Base-by-base conservation (phyloP, 2,888 invertebrate genomes). In the Aleiodes testaceus region DNA sequence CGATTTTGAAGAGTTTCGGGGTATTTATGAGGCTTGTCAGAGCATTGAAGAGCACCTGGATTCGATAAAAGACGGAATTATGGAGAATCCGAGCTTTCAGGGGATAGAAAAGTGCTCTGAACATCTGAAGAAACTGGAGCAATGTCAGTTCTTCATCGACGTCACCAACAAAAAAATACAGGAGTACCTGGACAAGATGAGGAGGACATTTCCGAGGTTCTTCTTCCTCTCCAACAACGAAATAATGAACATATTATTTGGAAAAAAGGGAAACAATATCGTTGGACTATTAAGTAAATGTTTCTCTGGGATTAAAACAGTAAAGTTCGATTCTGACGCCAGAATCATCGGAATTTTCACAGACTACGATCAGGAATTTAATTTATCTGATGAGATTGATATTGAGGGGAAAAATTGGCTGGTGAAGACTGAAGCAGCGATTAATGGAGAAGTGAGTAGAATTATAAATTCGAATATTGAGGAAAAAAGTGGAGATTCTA, bases 191-290 rank as follows among this genome's bases (percentile, higher is more conserved):
- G 91, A 93, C 80, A 90, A 90, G 82, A 92, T 93, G 79, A 88
- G 92, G 72, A 84, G 92, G 11, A 91, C 88, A 79, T 94, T 94
- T 82, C 91, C 93, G 12, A 91, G 94, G 77, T 92, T 95, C 81
- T 94, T 93, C 87, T 94, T 94, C 80, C 85, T 94, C 68, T 93
- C 93, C 0, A 93, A 94, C 83, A 91, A 92, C 77, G 94, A 94
- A 85, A 90, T 94, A 86, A 87, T 94, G 65, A 91, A 92, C 79
- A 92, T 94, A 75, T 86, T 95, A 22, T 82, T 90, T 91, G 0
- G 77, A 89, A 11, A 88, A 91, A 63, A 91, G 92, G 4, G 90
- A 93, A 53, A 91, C 90, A 79, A 20, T 45, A 14, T 68, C 1
- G 36, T 44, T 26, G 26, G 16, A 20, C 9, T 72, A 9, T 47